Evolutionary conservation across 2,797 vertebrate species (phyloP).

Genomic region (Melanotaenia pygmaea): DNA sequence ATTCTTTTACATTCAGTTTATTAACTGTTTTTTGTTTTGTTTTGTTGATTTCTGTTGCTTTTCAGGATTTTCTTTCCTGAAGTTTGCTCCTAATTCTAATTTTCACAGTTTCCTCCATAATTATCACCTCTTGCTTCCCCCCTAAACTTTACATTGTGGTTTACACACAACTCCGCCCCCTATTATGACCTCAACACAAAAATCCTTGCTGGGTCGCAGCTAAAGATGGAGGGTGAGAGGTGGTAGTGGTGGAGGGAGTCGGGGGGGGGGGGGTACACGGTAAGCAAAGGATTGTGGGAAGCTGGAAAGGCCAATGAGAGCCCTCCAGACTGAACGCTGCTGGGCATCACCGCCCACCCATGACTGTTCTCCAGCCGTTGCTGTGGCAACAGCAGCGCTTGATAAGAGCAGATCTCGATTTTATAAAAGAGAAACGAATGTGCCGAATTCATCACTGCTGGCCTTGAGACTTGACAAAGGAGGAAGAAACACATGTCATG

Average conservation of each 20-base stretch:
- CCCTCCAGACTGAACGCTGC: conserved; percentile 71
- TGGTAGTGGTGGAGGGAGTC: background rate
- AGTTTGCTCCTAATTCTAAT: too few relatives aligned
- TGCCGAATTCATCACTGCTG: conserved; percentile 49
- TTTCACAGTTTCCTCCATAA: conserved; percentile 2
- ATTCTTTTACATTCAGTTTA: too few relatives aligned
- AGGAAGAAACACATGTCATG: conserved; percentile 13
- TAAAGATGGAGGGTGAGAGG: background rate
- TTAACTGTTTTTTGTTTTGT: too few relatives aligned
- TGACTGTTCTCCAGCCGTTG: conserved; percentile 72
- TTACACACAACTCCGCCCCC: conserved; percentile 22
- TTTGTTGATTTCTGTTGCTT: too few relatives aligned
- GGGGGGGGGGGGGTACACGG: background rate
- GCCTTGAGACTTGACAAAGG: conserved; percentile 55
- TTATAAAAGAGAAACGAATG: conserved; percentile 42
- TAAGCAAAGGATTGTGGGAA: conserved; percentile 70
- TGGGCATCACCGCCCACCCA: conserved; percentile 74
- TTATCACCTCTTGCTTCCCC: conserved; percentile 4
- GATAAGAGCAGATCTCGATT: conserved; percentile 59
- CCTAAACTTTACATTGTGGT: conserved; percentile 2
- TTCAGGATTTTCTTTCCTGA: too few relatives aligned
- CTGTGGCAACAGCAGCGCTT: conserved; percentile 76
- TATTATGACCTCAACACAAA: conserved; percentile 52
- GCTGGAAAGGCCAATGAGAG: conserved; percentile 75
- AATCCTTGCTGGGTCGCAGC: conserved; percentile 47